phyloP scores from a whole-genome alignment of 2,797 vertebrate genomes.

The Acrossocheilus wenchowensis region DNA sequence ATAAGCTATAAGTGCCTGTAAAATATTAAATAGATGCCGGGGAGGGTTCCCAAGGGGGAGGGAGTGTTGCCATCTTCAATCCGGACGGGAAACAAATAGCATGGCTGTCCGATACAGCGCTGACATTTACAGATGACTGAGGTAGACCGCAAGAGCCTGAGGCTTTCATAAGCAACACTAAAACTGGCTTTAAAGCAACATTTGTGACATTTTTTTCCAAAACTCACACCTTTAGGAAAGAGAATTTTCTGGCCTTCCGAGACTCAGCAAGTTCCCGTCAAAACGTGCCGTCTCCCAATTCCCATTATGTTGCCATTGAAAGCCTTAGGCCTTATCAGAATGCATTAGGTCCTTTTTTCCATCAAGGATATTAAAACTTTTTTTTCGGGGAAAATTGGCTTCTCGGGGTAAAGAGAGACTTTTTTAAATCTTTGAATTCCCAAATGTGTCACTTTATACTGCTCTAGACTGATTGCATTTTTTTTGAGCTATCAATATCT shows the following conservation, averaged over 20 bases:
- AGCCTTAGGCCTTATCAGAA: conserved; percentile 44
- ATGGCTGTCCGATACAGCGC: conserved; percentile 47
- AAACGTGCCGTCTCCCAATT: conserved; percentile 27
- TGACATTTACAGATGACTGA: conserved; percentile 55
- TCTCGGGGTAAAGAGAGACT: conserved; percentile 19
- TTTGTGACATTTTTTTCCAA: conserved; percentile 1
- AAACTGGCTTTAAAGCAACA: conserved; percentile 15
- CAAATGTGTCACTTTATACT: conserved; percentile 45
- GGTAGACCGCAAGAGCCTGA: conserved; percentile 30
- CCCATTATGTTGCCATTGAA: conserved; percentile 38
- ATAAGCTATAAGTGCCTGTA: conserved; percentile 84
- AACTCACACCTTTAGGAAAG: conserved; percentile 16
- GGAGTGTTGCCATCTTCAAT: conserved; percentile 78
- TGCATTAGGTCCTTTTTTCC: conserved; percentile 34
- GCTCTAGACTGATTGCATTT: conserved; percentile 23
- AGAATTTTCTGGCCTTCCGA: conserved; percentile 10
- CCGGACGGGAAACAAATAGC: conserved; percentile 73
- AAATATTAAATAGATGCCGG: conserved; percentile 84
- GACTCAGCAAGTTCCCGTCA: conserved; percentile 10
- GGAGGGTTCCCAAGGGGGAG: conserved; percentile 75
- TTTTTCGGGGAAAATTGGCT: conserved; percentile 31
- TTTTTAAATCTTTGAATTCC: conserved; percentile 39
- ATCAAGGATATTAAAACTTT: conserved; percentile 43
- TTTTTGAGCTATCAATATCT: conserved; percentile 28
- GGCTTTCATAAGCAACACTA: conserved; percentile 38